Base-by-base conservation (phyloP, 2,113 vertebrate species). In the Petaurus breviceps region DNA sequence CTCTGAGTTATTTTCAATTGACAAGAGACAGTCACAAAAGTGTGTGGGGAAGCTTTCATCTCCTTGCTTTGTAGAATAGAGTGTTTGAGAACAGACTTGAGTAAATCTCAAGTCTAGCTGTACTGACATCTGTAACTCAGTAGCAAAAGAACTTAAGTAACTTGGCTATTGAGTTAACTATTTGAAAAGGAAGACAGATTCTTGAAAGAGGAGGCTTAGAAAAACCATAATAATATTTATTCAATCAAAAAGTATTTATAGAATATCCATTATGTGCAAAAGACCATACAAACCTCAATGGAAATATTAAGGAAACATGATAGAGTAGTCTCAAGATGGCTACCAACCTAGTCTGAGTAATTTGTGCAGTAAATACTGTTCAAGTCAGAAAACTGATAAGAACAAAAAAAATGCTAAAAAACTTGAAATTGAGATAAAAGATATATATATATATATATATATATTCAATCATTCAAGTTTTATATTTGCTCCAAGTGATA, bases 61-160 rank as follows among this genome's bases (percentile, higher is more conserved):
- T 10, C 26, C 55, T 61, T 61, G 26, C 26, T 31, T 8, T 94
- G 49, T 37, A 55, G 94, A 93, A 93, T 84, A n/a, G 90, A 90
- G 52, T 89, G 61, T 43, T 89, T n/a, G n/a, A n/a, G n/a, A 94
- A 52, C 31, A 51, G 7, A 51, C 8, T 6, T 51, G 50, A 49
- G 4, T 49, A 49, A 49, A 49, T 49, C 47, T 49, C 47, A 49
- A 51, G 54, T 25, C 49, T 92, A 93, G 10, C 28, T 84, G 43
- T 37, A 28, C 55, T 28, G 92, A 89, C 19, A 90, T 0, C 7
- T 46, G 43, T 0, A 93, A 89, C 10, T 50, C 28, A 10, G 49
- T 90, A 90, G 61, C 25, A 90, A 55, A 95, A 94, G 49, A 93
- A 89, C 14, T 61, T 89, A 93, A 31, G 43, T 50, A 94, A 93